phyloP scores from a whole-genome alignment of 2,797 vertebrate genomes.

The Heterohyrax brucei region DNA sequence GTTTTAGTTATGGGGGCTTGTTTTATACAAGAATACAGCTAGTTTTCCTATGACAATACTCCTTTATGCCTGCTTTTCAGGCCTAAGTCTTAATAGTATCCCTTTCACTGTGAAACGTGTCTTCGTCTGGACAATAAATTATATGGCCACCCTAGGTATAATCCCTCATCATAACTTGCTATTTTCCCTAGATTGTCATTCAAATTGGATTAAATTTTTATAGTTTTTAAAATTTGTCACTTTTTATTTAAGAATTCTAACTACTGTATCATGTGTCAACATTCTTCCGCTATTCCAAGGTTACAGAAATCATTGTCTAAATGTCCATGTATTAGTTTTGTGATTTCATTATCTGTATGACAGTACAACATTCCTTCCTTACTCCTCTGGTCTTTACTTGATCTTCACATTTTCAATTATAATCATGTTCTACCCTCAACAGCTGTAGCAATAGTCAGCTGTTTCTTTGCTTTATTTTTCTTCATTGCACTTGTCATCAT shows the following conservation, averaged over 20 bases:
- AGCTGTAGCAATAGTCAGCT: not conserved
- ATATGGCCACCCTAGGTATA: not conserved
- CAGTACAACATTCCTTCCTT: not conserved
- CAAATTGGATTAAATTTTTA: slow-evolving; percentile 49
- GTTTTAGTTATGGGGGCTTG: not conserved
- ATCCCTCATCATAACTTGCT: not conserved
- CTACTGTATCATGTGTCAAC: not conserved
- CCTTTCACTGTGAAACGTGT: too few relatives aligned
- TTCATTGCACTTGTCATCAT: not conserved
- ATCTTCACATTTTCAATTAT: not conserved
- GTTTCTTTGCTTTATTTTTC: not conserved
- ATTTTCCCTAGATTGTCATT: not conserved
- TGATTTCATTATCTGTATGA: not conserved
- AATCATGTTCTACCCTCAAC: not conserved
- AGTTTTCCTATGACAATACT: not conserved
- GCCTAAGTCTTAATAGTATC: not conserved
- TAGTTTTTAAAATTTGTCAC: not conserved
- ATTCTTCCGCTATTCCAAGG: not conserved
- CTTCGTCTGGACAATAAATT: not conserved
- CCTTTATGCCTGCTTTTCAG: not conserved
- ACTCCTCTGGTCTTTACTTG: not conserved
- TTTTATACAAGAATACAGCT: not conserved
- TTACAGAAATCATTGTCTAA: not conserved
- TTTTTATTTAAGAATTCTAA: slow-evolving; percentile 37
- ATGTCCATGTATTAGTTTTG: not conserved